phyloP scores from a whole-genome alignment of 2,797 vertebrate genomes.

The Enteromius trimaculatus region DNA sequence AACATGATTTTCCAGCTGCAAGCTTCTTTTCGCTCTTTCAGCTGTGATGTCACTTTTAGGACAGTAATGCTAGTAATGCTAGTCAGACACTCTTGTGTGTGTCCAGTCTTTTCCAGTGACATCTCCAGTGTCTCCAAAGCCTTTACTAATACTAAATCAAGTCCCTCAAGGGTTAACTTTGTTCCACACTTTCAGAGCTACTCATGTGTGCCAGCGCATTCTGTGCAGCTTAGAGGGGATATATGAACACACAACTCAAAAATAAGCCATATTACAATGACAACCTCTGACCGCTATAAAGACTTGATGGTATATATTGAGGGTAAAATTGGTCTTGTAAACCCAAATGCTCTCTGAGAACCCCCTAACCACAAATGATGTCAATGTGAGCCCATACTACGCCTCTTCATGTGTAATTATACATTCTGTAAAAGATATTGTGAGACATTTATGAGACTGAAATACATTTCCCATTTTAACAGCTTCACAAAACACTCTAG shows the following conservation, averaged over 20 bases:
- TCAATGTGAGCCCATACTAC: conserved; percentile 22
- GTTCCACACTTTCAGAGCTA: neutral
- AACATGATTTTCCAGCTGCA: conserved; percentile 19
- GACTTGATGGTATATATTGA: neutral
- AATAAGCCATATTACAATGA: conserved; percentile 25
- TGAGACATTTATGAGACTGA: conserved; percentile 44
- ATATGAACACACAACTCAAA: conserved; percentile 18
- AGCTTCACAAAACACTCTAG: conserved; percentile 34
- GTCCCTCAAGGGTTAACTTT: neutral
- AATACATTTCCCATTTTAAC: conserved; percentile 31
- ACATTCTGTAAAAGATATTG: conserved; percentile 53
- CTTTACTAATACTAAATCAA: neutral
- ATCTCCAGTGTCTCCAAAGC: conserved; percentile 2
- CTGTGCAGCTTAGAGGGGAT: conserved; percentile 9
- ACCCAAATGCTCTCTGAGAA: neutral
- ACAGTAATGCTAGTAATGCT: neutral
- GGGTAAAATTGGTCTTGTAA: neutral
- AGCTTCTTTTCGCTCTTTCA: neutral
- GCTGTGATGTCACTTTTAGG: neutral
- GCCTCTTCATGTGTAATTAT: conserved; percentile 28
- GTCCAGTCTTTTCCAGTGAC: conserved; percentile 14
- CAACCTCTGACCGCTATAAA: neutral
- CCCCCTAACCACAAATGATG: conserved; percentile 18
- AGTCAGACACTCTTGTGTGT: neutral
- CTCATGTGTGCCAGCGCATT: neutral